Conservation (phyloP, 2,113 vertebrate species). For the Martes martes region DNA sequence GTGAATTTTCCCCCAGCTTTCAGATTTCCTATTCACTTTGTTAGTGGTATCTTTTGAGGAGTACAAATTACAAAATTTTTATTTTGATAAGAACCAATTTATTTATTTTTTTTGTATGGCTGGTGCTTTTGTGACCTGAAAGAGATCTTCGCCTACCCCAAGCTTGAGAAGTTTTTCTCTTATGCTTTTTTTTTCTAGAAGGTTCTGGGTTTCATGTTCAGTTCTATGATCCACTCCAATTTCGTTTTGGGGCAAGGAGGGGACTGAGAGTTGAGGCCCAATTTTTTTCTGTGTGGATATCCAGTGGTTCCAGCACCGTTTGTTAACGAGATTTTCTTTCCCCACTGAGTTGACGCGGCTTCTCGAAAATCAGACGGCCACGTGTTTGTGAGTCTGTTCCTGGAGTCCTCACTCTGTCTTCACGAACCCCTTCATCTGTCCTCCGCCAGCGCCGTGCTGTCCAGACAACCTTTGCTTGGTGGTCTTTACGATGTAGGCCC, state of each 20-base stretch:
- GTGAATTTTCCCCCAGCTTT: not conserved
- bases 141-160: not conserved
- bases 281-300: accelerated
- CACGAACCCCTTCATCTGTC: not conserved
- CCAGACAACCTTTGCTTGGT: accelerated
- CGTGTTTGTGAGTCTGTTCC: too few relatives aligned
- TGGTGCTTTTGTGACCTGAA: not conserved
- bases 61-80: not conserved
- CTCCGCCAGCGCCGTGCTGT: accelerated
- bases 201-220: not conserved
- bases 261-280: not conserved
- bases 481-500: too few relatives aligned
- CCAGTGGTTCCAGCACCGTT: not conserved
- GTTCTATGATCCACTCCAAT: not conserved
- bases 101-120: not conserved
- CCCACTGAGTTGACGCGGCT: not conserved
- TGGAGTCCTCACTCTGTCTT: accelerated
- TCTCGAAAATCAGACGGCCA: accelerated
- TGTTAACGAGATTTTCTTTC: not conserved
- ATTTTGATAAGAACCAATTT: not conserved
- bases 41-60: not conserved
- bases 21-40: not conserved
- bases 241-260: not conserved
- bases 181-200: not conserved
- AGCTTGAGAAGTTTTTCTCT: not conserved